Conservation (phyloP, 2,888 invertebrate genomes). For the Muscina levida region DNA sequence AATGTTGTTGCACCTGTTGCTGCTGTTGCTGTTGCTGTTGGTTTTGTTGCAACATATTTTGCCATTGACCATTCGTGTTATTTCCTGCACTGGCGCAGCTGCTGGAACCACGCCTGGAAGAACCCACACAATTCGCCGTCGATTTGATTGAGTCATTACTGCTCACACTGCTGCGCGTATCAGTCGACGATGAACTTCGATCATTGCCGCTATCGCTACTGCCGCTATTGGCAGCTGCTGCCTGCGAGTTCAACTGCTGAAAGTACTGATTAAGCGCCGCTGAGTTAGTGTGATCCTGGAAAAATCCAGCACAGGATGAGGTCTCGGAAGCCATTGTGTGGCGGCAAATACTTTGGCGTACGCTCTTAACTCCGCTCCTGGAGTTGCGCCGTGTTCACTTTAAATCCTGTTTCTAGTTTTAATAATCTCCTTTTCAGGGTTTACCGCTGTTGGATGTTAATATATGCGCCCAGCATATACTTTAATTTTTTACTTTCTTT, state of each 20-base stretch:
- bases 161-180: constrained; percentile 71
- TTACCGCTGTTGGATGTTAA: neutral
- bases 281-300: constrained; percentile 75
- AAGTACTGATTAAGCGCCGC: constrained; percentile 75
- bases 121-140: constrained; percentile 55
- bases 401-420: neutral
- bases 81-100: constrained; percentile 54
- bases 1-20: constrained; percentile 63
- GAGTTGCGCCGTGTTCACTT: no score
- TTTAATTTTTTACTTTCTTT: no score
- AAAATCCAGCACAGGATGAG: constrained; percentile 75
- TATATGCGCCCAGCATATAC: no score
- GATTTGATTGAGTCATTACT: constrained; percentile 71
- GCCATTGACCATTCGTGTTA: constrained; percentile 63
- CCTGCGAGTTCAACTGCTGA: constrained; percentile 75
- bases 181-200: constrained; percentile 64
- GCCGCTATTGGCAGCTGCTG: constrained; percentile 70
- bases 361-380: no score
- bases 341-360: neutral
- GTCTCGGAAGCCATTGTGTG: constrained; percentile 52
- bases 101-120: constrained; percentile 58
- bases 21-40: constrained; percentile 65
- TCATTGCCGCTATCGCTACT: constrained; percentile 62
- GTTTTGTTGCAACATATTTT: constrained; percentile 66
- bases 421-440: neutral